Evolutionary conservation across 1,140 invertebrate species (phyloP).

Genomic region (Riptortus pedestris): DNA sequence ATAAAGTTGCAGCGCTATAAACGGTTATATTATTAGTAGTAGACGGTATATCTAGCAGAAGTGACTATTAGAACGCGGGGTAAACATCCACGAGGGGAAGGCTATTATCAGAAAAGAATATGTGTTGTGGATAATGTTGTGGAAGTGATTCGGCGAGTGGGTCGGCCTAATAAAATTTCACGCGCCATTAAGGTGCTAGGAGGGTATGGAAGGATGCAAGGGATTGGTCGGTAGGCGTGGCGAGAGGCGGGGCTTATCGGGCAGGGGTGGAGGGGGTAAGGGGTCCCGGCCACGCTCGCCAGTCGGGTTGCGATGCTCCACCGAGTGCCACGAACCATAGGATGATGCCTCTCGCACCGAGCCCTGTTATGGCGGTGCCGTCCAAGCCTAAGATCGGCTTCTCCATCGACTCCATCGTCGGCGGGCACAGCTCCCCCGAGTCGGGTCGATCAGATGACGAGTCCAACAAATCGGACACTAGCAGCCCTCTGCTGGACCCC

Average conservation of each 20-base stretch:
- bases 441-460: conserved; percentile 40
- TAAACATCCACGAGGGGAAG: not conserved
- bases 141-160: conserved; percentile 18
- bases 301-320: not conserved
- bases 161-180: conserved; percentile 15
- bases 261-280: not conserved
- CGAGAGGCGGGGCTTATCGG: not conserved
- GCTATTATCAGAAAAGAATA: conserved; percentile 22
- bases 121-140: conserved; percentile 23
- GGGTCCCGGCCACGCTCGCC: not conserved
- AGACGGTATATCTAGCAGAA: conserved; percentile 1
- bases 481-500: conserved; percentile 36
- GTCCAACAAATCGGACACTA: conserved; percentile 39
- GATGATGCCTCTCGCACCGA: conserved; percentile 85
- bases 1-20: no score
- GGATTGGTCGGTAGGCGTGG: not conserved
- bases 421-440: conserved; percentile 39
- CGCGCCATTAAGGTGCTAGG: conserved; percentile 18
- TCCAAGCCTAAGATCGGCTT: conserved; percentile 88
- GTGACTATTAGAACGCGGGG: conserved; percentile 8
- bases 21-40: no score
- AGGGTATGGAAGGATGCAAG: not conserved
- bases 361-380: conserved; percentile 67
- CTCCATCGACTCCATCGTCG: conserved; percentile 89
- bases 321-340: conserved; percentile 35